These are phyloP conservation scores for Watsonalla binaria DNA, from an alignment of 2,888 invertebrate genomes.

Conservation along the genomic window DNA sequence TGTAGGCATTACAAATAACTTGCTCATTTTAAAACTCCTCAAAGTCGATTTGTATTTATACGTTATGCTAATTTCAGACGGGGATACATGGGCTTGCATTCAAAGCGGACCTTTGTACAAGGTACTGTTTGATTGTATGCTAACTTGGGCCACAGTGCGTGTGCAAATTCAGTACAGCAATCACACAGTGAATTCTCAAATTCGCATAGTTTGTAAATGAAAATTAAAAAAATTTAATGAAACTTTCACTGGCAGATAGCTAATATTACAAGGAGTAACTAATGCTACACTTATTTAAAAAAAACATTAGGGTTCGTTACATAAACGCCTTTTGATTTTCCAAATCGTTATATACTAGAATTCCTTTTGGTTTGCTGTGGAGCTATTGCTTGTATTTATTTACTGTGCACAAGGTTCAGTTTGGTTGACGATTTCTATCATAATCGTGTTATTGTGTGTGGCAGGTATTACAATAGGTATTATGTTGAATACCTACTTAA, in stretches of 20 bases:
- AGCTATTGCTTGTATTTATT: background rate
- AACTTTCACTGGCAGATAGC: too few relatives aligned
- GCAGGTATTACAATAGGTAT: background rate
- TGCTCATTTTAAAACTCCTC: background rate
- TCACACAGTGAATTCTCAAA: background rate
- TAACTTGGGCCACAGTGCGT: conserved; percentile 15
- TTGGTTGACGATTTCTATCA: conserved; percentile 17
- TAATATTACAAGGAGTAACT: too few relatives aligned
- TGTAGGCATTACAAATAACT: too few relatives aligned
- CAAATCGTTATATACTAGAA: too few relatives aligned
- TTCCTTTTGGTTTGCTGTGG: background rate
- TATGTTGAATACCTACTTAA: background rate
- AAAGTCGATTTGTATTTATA: background rate
- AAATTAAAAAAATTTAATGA: too few relatives aligned
- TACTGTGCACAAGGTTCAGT: conserved; percentile 20
- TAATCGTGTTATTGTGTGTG: background rate
- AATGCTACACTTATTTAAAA: too few relatives aligned
- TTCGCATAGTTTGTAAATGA: too few relatives aligned
- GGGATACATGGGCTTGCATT: conserved; percentile 6
- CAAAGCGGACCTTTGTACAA: conserved; percentile 30
- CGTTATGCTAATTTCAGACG: conserved; percentile 11
- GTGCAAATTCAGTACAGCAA: background rate
- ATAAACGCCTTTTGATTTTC: too few relatives aligned
- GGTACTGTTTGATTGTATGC: conserved; percentile 41
- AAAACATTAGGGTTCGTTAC: too few relatives aligned